phyloP scores from a whole-genome alignment of 1,140 invertebrate genomes.

The Cryptotermes secundus region DNA sequence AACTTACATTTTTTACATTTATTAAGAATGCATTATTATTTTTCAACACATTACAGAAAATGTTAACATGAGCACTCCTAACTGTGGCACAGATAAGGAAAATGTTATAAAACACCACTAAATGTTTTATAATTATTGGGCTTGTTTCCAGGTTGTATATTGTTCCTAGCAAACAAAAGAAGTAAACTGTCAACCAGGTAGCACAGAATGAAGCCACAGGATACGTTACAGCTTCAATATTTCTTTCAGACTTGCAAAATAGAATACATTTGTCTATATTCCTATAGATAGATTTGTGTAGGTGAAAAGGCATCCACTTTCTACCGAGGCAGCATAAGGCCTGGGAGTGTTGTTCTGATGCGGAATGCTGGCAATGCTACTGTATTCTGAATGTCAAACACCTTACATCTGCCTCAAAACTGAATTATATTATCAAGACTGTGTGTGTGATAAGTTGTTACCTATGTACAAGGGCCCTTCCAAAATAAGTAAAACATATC shows the following conservation, averaged over 20 bases:
- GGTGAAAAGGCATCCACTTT: neutral
- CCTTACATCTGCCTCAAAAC: neutral
- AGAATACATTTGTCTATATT: neutral
- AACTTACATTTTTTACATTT: neutral
- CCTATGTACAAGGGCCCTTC: too few relatives aligned
- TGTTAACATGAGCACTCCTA: neutral
- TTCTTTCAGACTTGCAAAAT: constrained; percentile 2
- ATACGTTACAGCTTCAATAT: neutral
- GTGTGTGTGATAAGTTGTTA: too few relatives aligned
- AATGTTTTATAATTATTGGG: neutral
- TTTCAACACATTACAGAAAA: neutral
- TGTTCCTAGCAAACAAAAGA: neutral
- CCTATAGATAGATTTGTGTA: neutral
- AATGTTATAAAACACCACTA: neutral
- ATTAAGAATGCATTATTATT: neutral
- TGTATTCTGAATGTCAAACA: neutral
- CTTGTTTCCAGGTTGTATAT: neutral
- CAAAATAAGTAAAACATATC: neutral
- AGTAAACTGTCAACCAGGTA: neutral
- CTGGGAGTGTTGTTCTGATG: neutral
- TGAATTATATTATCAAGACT: neutral
- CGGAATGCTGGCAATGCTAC: neutral
- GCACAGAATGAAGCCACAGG: neutral
- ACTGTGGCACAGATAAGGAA: neutral
- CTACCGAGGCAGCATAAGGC: neutral